phyloP scores from a whole-genome alignment of 2,888 invertebrate genomes.

The Dynastes tityus region DNA sequence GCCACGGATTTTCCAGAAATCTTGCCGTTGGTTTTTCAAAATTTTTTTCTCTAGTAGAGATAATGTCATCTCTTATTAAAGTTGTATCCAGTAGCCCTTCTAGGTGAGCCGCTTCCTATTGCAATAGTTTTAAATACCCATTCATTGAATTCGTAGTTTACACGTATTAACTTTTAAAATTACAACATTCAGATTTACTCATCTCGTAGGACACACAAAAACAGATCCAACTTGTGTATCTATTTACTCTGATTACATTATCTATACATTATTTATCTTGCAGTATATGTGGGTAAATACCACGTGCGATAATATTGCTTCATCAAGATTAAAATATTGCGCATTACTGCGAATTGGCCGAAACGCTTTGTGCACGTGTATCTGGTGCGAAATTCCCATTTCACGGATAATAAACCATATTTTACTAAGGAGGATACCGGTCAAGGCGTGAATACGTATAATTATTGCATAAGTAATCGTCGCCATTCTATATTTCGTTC shows the following conservation, averaged over 20 bases:
- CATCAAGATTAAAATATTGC: conserved; percentile 15
- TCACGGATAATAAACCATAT: conserved; percentile 11
- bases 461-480: not conserved
- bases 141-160: too few relatives aligned
- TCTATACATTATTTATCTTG: not conserved
- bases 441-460: not conserved
- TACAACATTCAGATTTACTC: too few relatives aligned
- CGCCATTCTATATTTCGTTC: conserved; percentile 1
- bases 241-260: not conserved
- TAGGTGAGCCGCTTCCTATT: too few relatives aligned
- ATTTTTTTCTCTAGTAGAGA: too few relatives aligned
- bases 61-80: too few relatives aligned
- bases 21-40: too few relatives aligned
- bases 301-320: not conserved
- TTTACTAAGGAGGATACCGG: not conserved
- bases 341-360: not conserved
- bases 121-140: too few relatives aligned
- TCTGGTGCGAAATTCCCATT: conserved; percentile 16
- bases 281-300: not conserved
- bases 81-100: too few relatives aligned
- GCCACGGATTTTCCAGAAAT: too few relatives aligned
- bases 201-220: too few relatives aligned
- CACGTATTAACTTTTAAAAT: too few relatives aligned
- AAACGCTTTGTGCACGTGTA: conserved; percentile 8
- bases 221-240: too few relatives aligned